Base-by-base conservation (phyloP, 2,888 invertebrate species). In the Eupsilia transversa region DNA sequence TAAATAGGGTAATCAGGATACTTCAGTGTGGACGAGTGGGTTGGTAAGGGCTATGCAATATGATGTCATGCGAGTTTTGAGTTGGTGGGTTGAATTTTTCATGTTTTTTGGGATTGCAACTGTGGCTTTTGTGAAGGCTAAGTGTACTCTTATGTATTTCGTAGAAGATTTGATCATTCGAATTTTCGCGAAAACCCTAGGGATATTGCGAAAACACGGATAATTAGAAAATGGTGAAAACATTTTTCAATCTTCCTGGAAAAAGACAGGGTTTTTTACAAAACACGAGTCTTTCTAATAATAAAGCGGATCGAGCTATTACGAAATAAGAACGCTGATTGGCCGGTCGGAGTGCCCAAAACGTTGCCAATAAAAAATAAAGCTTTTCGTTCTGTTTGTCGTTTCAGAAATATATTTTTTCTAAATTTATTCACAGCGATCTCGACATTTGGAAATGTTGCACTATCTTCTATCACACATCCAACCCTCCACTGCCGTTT, bases 1-100 rank as follows among this genome's bases (percentile, higher is more conserved):
- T 96, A 96, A 96, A 95, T 95, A 93, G 95, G 93, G 95, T 96
- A 96, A 96, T 96, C 95, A 96, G 93, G 89, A 92, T 94, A 95
- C 95, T 96, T 95, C 95, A 93, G 91, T 80, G 59, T 68, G 59
- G 73, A 79, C 87, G 91, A 91, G 89, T 88, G 92, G 91, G 90
- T 88, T 89, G 79, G 80, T 70, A 86, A 69, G 68, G 67, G 46
- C 59, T 79, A 69, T 86, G 76, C 90, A 89, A 68, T 72, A 27
- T 43, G 74, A 70, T 65, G 49, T 27, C 57, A 84, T 90, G 91
- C 83, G 74, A 56, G 7, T 30, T 75, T 79, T 66, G 12, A 7
- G 14, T 63, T 38, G 2, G 4, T n/a, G 27, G 4, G 17, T 30
- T 20, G 1, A 20, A 56, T 3, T 63, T 66, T 14, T 38, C 0